Evolutionary conservation across 2,888 invertebrate genomes (phyloP).

Genomic region (Dasypolia templi): DNA sequence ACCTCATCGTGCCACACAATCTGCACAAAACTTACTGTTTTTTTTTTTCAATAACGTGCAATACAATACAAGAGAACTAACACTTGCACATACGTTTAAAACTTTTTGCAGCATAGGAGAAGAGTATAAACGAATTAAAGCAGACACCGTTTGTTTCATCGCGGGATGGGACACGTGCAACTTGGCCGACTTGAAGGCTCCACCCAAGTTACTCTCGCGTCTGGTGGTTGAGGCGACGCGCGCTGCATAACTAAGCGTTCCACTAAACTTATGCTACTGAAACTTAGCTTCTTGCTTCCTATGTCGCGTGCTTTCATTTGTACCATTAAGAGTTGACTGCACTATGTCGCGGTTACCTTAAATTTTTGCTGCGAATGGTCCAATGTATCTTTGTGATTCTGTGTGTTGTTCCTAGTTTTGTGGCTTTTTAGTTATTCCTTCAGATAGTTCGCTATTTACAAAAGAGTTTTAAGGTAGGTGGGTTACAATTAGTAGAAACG

Average conservation of each 20-base stretch:
- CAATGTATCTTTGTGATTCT: conserved; percentile 50
- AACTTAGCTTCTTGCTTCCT: conserved; percentile 77
- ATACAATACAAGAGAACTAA: not conserved
- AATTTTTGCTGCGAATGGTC: conserved; percentile 62
- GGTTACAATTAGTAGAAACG: not conserved
- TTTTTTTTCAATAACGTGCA: not conserved
- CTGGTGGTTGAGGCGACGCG: conserved; percentile 66
- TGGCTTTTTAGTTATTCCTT: conserved; percentile 11
- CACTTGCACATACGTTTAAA: conserved; percentile 35
- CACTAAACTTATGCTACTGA: conserved; percentile 74
- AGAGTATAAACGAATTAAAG: conserved; percentile 74
- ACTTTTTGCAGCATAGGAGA: conserved; percentile 61
- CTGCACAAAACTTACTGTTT: no score
- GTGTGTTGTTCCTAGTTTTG: conserved; percentile 20
- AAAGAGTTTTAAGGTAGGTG: not conserved
- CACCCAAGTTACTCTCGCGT: conserved; percentile 71
- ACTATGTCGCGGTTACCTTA: conserved; percentile 60
- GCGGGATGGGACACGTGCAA: conserved; percentile 74
- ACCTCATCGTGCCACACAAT: not conserved
- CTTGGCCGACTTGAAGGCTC: conserved; percentile 71
- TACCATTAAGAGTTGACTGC: conserved; percentile 71
- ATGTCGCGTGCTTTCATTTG: conserved; percentile 75
- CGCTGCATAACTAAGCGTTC: conserved; percentile 78
- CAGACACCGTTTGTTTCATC: conserved; percentile 69
- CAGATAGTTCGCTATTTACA: conserved; percentile 1